Base-by-base conservation (phyloP, 2,888 invertebrate species). In the Lepidonotus clava region DNA sequence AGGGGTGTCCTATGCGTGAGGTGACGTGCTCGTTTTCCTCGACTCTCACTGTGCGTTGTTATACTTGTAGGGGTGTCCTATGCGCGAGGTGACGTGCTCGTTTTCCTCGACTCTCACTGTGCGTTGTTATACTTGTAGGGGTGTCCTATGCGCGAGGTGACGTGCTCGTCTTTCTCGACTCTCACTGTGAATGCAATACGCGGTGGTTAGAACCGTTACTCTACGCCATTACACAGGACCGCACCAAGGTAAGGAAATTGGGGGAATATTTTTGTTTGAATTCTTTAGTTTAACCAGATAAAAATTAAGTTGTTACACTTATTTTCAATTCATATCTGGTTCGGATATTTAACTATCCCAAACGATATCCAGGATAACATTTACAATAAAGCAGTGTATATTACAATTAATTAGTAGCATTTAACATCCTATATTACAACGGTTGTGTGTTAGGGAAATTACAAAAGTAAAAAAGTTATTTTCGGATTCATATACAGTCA, bases 201-300 rank as follows among this genome's bases (percentile, higher is more conserved):
- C 80, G 67, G 46, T 94, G 96, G 96, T 95, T 98, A 88, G 96
- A 98, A 92, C 98, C 98, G 0, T 94, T 98, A 84, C 95, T 98
- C 89, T 96, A 80, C 18, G 85, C 85, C 53, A 83, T 87, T n/a
- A n/a, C 32, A n/a, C 76, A 66, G 36, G 67, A 87, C 77, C 34
- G 86, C 5, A 86, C 51, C 18, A 86, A 80, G 77, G 86, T 86
- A 56, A 66, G 66, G n/a, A n/a, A n/a, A n/a, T n/a, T n/a, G n/a
- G n/a, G n/a, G n/a, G n/a, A n/a, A n/a, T n/a, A n/a, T n/a, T n/a
- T n/a, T n/a, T n/a, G n/a, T n/a, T n/a, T n/a, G n/a, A n/a, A n/a
- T n/a, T n/a, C n/a, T n/a, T n/a, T n/a, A n/a, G n/a, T n/a, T n/a
- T n/a, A n/a, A n/a, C n/a, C n/a, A n/a, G n/a, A n/a, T n/a, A n/a